Evolutionary conservation across 2,797 vertebrate species (phyloP), one percentile per base, ranked within the genome.

Genomic region (Dryobates pubescens): DNA sequence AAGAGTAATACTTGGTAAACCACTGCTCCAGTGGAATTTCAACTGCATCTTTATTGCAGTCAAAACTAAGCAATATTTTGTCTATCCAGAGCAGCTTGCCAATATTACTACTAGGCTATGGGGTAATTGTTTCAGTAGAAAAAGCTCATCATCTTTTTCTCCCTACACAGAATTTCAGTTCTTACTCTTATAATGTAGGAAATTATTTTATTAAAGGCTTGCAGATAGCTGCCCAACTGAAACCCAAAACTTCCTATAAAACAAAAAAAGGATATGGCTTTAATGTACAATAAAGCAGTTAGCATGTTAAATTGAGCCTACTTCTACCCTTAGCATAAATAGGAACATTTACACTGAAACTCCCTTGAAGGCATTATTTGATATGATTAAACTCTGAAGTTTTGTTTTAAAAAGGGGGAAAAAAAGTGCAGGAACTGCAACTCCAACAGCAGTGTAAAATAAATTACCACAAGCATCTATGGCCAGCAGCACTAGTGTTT

Each of bases 1-100:
- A 75, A 91, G 78, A 89, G 69, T 87, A 80, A 77, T 93, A 88
- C 86, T 96, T 94, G 94, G 95, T 96, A 96, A 95, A 94, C 91
- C 90, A 90, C 86, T 69, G 79, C 69, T 96, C 45, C 77, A 88
- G 3, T 76, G 91, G 91, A 94, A 95, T 96, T 94, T 82, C 94
- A 90, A 94, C 75, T 87, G 90, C 86, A 92, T 96, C 92, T 86
- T 84, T 94, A 95, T 15, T 81, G 77, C 69, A 90, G 83, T 83
- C 74, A 78, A 95, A 93, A 94, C 81, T 64, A 90, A 96, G 87
- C 78, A 90, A 75, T 94, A 82, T 47, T 77, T 74, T 90, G 47
- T 79, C 88, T 86, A 67, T 72, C 43, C 88, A 78, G 47, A 88
- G 53, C 32, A 93, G 64, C 80, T 71, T 92, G 90, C 65, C 85